Base-by-base conservation (phyloP, 2,888 invertebrate genomes). In the Sicus ferrugineus region DNA sequence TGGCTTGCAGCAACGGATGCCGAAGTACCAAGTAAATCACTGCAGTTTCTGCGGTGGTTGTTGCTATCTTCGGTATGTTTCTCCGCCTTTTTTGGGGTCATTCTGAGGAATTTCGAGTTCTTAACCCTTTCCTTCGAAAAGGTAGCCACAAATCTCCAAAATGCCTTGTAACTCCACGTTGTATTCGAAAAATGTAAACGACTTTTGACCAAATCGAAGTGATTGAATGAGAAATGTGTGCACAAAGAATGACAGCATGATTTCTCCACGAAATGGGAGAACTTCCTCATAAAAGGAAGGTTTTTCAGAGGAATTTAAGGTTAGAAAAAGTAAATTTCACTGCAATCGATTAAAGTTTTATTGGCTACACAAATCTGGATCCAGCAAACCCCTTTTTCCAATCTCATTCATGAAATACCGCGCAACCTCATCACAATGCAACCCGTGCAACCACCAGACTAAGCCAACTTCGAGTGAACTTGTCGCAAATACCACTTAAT, bases 131-230 rank as follows among this genome's bases (percentile, higher is more conserved):
- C 9, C 34, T 1, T 52, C 19, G 50, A 21, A 3, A 52, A 52
- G 48, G 50, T 50, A 64, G 48, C 50, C 48, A 14, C 9, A 50
- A 64, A 50, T 30, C 7, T 38, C n/a, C 46, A 63, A 38, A 48
- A 38, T 42, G 42, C 23, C 11, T 4, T 23, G 23, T 46, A 16
- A 4, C n/a, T 4, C 21, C 9, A 52, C 23, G 46, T 3, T 16
- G 16, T 21, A 63, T 63, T 28, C 48, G 50, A 48, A 50, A 52
- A 31, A 64, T 50, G 34, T 64, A 50, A 64, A 64, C 31, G 64
- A 48, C 64, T 64, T 64, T 64, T 48, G 63, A 48, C 50, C 50
- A 50, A 61, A 61, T 42, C 26, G 61, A 42, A 61, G 38, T 42
- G 42, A 42, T 23, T 61, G 2, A 23, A 34, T 59, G 34, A 6